phyloP scores from a whole-genome alignment of 2,888 invertebrate genomes.

The Thysanoteuthis rhombus region DNA sequence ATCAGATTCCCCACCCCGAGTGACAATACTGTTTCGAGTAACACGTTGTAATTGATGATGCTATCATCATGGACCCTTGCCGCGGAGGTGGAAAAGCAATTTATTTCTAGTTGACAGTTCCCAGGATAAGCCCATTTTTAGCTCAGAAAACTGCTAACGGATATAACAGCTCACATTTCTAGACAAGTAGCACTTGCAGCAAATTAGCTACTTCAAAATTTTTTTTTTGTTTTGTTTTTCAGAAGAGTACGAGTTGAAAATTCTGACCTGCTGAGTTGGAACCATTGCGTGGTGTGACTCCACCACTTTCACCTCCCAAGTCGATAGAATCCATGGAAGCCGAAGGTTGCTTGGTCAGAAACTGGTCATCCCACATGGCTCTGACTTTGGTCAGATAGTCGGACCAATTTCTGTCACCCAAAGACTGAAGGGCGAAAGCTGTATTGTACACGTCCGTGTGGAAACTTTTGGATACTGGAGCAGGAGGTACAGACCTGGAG shows the following conservation, averaged over 20 bases:
- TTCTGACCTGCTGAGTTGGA: conserved; percentile 31
- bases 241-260: conserved; percentile 16
- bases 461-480: conserved; percentile 53
- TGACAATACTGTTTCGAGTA: not conserved
- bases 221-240: not conserved
- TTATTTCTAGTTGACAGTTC: conserved; percentile 25
- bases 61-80: not conserved
- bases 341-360: conserved; percentile 40
- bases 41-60: not conserved
- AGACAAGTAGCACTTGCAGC: not conserved
- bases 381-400: conserved; percentile 62
- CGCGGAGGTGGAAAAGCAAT: not conserved
- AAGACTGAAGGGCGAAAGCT: conserved; percentile 63
- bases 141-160: not conserved
- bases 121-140: not conserved
- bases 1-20: not conserved
- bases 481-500: conserved; percentile 41
- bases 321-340: conserved; percentile 40
- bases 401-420: conserved; percentile 54
- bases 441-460: conserved; percentile 66
- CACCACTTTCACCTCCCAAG: conserved; percentile 40
- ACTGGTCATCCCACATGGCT: conserved; percentile 60
- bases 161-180: not conserved
- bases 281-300: conserved; percentile 39
- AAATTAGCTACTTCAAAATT: not conserved